Evolutionary conservation across 2,888 invertebrate species (phyloP), one percentile per base, ranked within the genome.

Genomic region (Zygothrica quintamaculata): DNA sequence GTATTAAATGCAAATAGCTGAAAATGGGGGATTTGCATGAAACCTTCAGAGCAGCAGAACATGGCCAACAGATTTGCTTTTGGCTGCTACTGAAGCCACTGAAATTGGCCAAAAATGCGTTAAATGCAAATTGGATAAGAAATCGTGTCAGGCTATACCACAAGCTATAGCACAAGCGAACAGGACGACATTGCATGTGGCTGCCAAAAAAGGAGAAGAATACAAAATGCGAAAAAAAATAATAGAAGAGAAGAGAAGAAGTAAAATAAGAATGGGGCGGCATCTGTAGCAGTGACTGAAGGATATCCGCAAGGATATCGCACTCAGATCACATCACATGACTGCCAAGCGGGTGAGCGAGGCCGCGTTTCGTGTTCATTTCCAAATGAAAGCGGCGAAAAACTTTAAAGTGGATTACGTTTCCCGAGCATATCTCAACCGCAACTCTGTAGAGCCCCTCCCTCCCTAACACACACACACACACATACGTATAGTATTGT

Each of bases 351-450:
- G 44, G 5, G 12, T 9, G 18, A 11, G 56, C 64, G 77, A 79
- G 74, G 72, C 59, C 55, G 70, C 65, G 84, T 69, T 81, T 81
- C 84, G 77, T 80, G 76, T 76, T 78, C 77, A 73, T 74, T 73
- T 70, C 70, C 70, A 77, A 81, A 73, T 70, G 75, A 74, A 77
- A 77, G 65, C 74, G 68, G 74, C 66, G 81, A 72, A 74, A 80
- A 88, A 87, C 85, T 88, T 87, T 87, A 87, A 85, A 85, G 85
- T 85, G 88, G 85, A 85, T 85, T 85, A 85, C 73, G 84, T 87
- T 80, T 70, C 85, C 69, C 60, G 57, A 44, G 67, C 77, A 66
- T 42, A 58, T 62, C 57, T 52, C 37, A 42, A 22, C 22, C 56
- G 37, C 44, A 37, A 31, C 52, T 52, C 26, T 9, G 42, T 16